phyloP scores from a whole-genome alignment of 2,797 vertebrate species.

The Bufotes viridis region DNA sequence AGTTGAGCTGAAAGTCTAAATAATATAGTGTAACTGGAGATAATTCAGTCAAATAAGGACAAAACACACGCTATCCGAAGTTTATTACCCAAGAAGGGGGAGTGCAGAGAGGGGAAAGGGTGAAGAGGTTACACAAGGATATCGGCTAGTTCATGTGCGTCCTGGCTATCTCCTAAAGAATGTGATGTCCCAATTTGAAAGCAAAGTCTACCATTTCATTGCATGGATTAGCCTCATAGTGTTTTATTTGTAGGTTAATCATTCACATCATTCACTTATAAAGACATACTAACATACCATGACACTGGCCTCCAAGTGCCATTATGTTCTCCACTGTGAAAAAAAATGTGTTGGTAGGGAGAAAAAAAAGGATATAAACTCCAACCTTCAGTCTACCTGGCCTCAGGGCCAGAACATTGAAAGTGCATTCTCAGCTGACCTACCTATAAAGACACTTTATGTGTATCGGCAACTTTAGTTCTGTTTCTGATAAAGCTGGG shows the following conservation, averaged over 20 bases:
- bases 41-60: conserved; percentile 57
- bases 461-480: no score
- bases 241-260: conserved; percentile 59
- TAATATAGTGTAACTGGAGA: conserved; percentile 42
- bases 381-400: background rate
- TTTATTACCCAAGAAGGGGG: conserved; percentile 50
- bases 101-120: conserved; percentile 17
- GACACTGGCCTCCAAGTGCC: conserved; percentile 13
- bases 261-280: conserved; percentile 42
- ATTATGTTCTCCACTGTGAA: background rate
- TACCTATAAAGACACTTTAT: no score
- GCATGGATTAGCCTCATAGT: conserved; percentile 43
- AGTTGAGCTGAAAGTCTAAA: conserved; percentile 17
- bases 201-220: conserved; percentile 58
- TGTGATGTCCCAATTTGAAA: conserved; percentile 52
- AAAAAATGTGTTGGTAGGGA: background rate
- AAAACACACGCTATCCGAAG: conserved; percentile 16
- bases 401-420: background rate
- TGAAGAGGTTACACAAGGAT: conserved; percentile 58
- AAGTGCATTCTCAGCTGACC: background rate
- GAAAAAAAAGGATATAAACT: background rate
- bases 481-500: no score
- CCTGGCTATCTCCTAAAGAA: conserved; percentile 57
- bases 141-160: conserved; percentile 50
- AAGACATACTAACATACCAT: conserved; percentile 18